Percentiles rank a stretch among this genome's conserved stretches.
Conservation (phyloP, 2,888 invertebrate genomes). For the Apotomis betuletana region DNA sequence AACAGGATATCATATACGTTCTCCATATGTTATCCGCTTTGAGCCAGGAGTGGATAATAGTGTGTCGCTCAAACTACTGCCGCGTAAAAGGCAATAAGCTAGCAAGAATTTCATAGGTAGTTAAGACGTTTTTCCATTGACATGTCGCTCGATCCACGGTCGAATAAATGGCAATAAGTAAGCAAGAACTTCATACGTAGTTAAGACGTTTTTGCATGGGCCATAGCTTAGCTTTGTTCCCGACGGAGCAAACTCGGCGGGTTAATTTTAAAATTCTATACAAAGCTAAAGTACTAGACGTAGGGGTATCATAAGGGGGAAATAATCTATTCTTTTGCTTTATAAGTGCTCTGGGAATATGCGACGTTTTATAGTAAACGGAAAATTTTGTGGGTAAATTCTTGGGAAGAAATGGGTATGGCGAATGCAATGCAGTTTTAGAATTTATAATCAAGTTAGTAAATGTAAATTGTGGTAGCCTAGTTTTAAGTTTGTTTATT, state of each 20-base stretch:
- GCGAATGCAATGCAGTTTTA: neutral
- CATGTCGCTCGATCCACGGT: neutral
- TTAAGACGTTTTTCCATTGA: slow-evolving; percentile 12
- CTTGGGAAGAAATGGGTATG: neutral
- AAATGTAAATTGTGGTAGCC: too few relatives aligned
- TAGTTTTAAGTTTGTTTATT: too few relatives aligned
- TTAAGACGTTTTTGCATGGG: neutral
- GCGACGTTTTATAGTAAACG: slow-evolving; percentile 26
- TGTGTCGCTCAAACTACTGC: neutral
- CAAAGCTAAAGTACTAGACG: slow-evolving; percentile 27
- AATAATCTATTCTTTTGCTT: slow-evolving; percentile 31
- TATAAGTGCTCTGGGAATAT: slow-evolving; percentile 23
- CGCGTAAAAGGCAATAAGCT: neutral
- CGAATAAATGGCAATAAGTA: neutral
- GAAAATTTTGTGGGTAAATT: neutral
- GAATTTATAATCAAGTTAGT: neutral
- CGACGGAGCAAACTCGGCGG: slow-evolving; percentile 15
- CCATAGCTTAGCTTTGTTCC: slow-evolving; percentile 1
- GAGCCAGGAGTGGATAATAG: slow-evolving; percentile 13
- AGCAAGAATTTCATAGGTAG: neutral
- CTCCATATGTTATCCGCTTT: slow-evolving; percentile 14
- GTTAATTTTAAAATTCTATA: slow-evolving; percentile 37
- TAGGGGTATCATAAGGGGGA: slow-evolving; percentile 23
- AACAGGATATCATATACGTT: slow-evolving; percentile 10
- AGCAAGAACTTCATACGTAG: neutral